phyloP scores from a whole-genome alignment of 2,113 vertebrate genomes.

The Labrus mixtus region DNA sequence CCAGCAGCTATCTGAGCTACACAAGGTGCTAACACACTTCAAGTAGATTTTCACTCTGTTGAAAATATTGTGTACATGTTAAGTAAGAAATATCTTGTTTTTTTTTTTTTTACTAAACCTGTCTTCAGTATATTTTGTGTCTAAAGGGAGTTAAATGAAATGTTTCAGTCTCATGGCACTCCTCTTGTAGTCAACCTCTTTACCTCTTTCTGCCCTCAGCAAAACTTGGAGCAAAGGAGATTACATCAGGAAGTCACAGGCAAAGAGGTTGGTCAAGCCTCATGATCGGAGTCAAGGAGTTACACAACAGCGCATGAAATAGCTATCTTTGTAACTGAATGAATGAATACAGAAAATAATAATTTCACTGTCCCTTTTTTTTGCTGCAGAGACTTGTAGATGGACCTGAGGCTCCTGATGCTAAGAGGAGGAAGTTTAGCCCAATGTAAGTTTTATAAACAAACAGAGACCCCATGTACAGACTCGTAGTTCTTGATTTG shows the following conservation, averaged over 20 bases:
- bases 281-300: neutral
- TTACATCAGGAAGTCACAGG: constrained; percentile 83
- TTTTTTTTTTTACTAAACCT: neutral
- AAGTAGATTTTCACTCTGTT: neutral
- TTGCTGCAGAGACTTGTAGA: constrained; percentile 82
- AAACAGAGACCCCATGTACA: neutral
- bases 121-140: neutral
- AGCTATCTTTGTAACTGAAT: neutral
- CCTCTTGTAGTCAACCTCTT: neutral
- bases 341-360: neutral
- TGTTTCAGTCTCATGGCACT: neutral
- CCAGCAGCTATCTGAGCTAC: constrained; percentile 93
- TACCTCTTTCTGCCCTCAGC: constrained; percentile 71
- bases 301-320: neutral
- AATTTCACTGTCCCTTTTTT: neutral
- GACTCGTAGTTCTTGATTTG: neutral
- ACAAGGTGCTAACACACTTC: constrained; percentile 83
- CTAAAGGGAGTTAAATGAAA: neutral
- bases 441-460: constrained; percentile 75
- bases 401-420: constrained; percentile 83
- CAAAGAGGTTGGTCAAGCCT: constrained; percentile 81
- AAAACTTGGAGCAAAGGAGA: constrained; percentile 91
- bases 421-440: constrained; percentile 87
- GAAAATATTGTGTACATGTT: neutral
- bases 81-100: neutral